phyloP scores from a whole-genome alignment of 2,797 vertebrate genomes.

The Oryzias dopingdopingensis region DNA sequence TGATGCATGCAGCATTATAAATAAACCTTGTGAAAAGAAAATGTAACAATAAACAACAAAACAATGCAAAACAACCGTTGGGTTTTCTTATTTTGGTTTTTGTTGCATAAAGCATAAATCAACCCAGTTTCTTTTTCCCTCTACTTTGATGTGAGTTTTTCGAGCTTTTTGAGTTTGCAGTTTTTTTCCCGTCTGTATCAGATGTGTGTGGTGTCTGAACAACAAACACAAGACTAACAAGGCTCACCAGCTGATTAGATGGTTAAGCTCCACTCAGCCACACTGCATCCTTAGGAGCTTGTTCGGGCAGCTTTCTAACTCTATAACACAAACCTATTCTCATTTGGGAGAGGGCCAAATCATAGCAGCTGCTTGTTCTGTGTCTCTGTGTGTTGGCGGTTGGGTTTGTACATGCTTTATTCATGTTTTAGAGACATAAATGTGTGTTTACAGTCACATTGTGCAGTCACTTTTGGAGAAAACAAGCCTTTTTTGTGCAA shows the following conservation, averaged over 20 bases:
- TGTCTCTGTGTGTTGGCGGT: conserved; percentile 14
- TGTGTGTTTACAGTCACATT: conserved; percentile 7
- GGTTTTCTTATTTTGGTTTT: conserved; percentile 35
- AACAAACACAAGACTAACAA: conserved; percentile 60
- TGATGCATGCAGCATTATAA: conserved; percentile 76
- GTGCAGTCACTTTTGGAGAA: conserved; percentile 2
- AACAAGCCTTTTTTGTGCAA: background rate
- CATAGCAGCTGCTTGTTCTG: conserved; percentile 57
- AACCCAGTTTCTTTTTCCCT: conserved; percentile 25
- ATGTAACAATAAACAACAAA: conserved; percentile 60
- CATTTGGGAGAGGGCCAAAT: conserved; percentile 69
- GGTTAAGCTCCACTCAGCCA: conserved; percentile 58
- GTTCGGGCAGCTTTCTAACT: conserved; percentile 48
- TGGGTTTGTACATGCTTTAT: conserved; percentile 6
- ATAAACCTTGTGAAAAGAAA: conserved; percentile 61
- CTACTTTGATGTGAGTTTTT: conserved; percentile 47
- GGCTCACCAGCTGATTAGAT: conserved; percentile 65
- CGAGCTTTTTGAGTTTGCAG: conserved; percentile 10
- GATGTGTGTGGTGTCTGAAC: conserved; percentile 8
- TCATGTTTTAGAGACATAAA: conserved; percentile 16
- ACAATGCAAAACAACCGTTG: conserved; percentile 52
- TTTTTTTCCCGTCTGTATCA: conserved; percentile 13
- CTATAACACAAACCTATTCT: conserved; percentile 58
- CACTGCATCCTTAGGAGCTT: conserved; percentile 48
- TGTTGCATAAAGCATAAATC: conserved; percentile 37